Evolutionary conservation across 2,888 invertebrate genomes (phyloP), one percentile per base, ranked within the genome.

Genomic region (Tineola bisselliella): DNA sequence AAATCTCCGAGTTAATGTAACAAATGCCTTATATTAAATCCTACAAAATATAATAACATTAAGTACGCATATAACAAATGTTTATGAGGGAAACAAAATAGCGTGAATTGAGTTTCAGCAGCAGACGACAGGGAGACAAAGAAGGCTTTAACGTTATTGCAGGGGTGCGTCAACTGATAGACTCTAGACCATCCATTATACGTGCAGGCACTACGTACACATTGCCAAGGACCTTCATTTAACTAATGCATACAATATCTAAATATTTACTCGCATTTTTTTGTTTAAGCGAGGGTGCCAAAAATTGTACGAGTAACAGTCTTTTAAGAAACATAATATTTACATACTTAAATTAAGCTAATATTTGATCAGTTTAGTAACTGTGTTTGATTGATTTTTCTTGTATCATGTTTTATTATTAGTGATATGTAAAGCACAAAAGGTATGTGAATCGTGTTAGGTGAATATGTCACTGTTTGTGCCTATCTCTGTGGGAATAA

Each of bases 231-330:
- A 76, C 81, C 84, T 84, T 84, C 84, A 86, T 86, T 59, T 86
- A 86, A 84, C 83, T 84, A 84, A 86, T 86, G 84, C 84, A 84
- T 81, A 81, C 80, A 79, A 82, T 81, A 79, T 77, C 79, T 80
- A 82, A 84, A 84, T 83, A 83, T 84, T 86, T 84, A 76, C 82
- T 77, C 83, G 82, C 82, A 83, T 83, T 84, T 84, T n/a, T 83
- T 77, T 69, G 73, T 71, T 78, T 73, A 74, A 74, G 71, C 71
- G 72, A 73, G 54, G 54, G 54, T n/a, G 25, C 25, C 3, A 1
- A 25, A 54, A 54, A 54, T 54, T 18, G 25, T 8, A 54, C 15
- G 15, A 48, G 5, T 48, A 48, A 48, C 18, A 17, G 3, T 48
- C 12, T 13, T 12, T 18, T 48, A 48, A n/a, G 15, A 48, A 18